These are phyloP conservation scores for Epizoanthus illoricatus DNA, from an alignment of 92 coral and sea anemone genomes.

Conservation along the genomic window DNA sequence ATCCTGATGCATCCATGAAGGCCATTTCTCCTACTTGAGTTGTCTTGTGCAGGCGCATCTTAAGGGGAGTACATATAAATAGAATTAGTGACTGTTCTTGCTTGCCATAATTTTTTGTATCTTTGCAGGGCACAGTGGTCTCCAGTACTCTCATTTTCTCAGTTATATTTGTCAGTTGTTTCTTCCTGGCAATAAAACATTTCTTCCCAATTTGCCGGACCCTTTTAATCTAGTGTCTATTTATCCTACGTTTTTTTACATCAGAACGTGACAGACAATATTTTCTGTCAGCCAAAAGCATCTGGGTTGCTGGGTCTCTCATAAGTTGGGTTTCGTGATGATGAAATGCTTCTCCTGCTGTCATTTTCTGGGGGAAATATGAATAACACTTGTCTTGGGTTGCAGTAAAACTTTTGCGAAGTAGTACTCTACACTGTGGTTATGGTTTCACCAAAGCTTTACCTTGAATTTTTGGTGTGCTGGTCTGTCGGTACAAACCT, in stretches of 20 bases:
- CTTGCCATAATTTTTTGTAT: not conserved
- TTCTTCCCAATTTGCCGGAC: constrained; percentile 57
- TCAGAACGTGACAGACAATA: constrained; percentile 54
- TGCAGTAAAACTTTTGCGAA: constrained; percentile 46
- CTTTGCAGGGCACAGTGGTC: constrained; percentile 31
- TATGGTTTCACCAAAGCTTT: constrained; percentile 52
- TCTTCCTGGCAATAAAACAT: constrained; percentile 37
- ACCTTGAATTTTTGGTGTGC: constrained; percentile 37
- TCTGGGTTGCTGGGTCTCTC: constrained; percentile 57
- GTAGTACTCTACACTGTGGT: constrained; percentile 43
- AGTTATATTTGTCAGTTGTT: constrained; percentile 1
- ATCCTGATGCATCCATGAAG: constrained; percentile 54
- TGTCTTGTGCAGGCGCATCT: constrained; percentile 40
- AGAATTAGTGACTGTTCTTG: too few species aligned
- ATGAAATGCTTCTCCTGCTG: constrained; percentile 59
- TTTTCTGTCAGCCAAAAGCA: constrained; percentile 54
- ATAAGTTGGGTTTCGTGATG: constrained; percentile 49
- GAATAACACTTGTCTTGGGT: constrained; percentile 34
- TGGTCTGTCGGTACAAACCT: constrained; percentile 19
- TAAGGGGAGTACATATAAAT: not conserved
- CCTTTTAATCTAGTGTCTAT: constrained; percentile 49
- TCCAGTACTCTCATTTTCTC: constrained; percentile 6
- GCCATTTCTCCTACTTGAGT: constrained; percentile 62
- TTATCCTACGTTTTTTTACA: constrained; percentile 44
- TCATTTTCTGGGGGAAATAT: constrained; percentile 51